Evolutionary conservation across 2,888 invertebrate genomes (phyloP).

Genomic region (Mimachlamys varia): DNA sequence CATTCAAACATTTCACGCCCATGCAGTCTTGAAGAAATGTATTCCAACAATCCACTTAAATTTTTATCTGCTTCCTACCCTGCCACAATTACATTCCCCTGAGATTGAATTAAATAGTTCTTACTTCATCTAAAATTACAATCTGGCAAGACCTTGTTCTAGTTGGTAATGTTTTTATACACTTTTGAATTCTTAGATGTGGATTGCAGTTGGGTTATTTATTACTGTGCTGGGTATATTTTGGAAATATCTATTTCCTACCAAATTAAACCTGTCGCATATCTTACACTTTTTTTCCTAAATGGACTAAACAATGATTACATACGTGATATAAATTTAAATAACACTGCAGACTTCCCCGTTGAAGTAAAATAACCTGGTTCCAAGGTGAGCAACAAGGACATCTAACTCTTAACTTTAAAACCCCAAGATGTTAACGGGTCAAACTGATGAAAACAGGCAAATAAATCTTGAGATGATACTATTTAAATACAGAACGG

Average conservation of each 20-base stretch:
- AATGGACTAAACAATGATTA: too few relatives aligned
- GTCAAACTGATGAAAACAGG: background rate
- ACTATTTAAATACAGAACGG: conserved; percentile 17
- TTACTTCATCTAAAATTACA: background rate
- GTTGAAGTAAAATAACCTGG: too few relatives aligned
- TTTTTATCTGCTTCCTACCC: background rate
- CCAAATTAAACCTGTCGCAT: background rate
- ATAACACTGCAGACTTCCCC: too few relatives aligned
- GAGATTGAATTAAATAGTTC: background rate
- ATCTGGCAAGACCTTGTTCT: background rate
- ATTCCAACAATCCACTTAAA: conserved; percentile 2
- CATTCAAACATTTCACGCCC: conserved; percentile 24
- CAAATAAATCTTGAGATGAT: conserved; percentile 5
- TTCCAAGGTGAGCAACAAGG: background rate
- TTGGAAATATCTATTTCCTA: background rate
- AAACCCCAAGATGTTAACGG: background rate
- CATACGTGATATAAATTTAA: too few relatives aligned
- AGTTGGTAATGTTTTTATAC: background rate
- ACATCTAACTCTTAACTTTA: background rate
- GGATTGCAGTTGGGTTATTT: background rate
- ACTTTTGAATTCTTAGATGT: background rate
- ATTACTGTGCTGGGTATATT: background rate
- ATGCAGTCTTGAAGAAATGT: background rate
- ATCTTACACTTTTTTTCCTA: too few relatives aligned
- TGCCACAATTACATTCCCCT: conserved; percentile 4